Base-by-base conservation (phyloP, 2,888 invertebrate species). In the Laothoe populi region DNA sequence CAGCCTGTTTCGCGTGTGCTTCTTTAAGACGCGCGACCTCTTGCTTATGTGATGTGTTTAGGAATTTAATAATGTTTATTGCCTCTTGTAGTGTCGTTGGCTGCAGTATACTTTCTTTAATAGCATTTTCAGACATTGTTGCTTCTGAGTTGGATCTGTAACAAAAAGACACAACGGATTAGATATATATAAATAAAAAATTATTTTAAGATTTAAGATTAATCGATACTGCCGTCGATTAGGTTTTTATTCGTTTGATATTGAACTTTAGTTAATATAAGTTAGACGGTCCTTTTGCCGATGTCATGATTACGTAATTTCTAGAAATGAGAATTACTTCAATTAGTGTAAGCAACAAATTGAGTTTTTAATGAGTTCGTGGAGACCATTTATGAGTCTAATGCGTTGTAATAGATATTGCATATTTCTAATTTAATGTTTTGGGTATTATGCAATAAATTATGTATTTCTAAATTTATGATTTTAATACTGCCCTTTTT, bases 81-180 rank as follows among this genome's bases (percentile, higher is more conserved):
- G 92, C 92, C 76, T 92, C 92, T 74, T 92, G 92, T 61, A 92
- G 73, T 60, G 89, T 86, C 66, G 87, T 75, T 48, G 91, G 92
- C 68, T 89, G 85, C 69, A 84, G 75, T 63, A 84, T 71, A 71
- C 84, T 84, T 75, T 87, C 86, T 72, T 84, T 86, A 63, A 72
- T 79, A 46, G 70, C 67, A 44, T 74, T 78, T 49, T 72, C 78
- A 44, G 87, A 76, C 85, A 86, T 85, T 69, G 68, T 78, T 73
- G 66, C 65, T 67, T 70, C 69, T 68, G 67, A 73, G 69, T 66
- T 67, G 67, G 76, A 82, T 82, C 86, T 87, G 84, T 61, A 87
- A 85, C 72, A 72, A 59, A 5, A n/a, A 64, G 35, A 31, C 35
- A 13, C 31, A 38, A 48, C 23, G 38, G n/a, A 58, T 58, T 62